Base-by-base conservation (phyloP, 2,888 invertebrate species). In the Aproaerema taeniolella region DNA sequence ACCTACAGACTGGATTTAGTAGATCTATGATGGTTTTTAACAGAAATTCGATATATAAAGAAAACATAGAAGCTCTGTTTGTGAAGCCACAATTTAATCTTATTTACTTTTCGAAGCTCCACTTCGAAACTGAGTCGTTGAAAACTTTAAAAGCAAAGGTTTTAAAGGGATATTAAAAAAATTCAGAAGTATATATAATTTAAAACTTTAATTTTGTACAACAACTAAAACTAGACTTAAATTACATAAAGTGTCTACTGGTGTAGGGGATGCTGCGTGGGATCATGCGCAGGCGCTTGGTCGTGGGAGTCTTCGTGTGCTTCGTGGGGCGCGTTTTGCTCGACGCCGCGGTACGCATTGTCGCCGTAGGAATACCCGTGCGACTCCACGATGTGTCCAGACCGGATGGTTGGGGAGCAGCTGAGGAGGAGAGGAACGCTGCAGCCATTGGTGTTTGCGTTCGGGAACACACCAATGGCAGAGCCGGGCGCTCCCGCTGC, bases 361-460 rank as follows among this genome's bases (percentile, higher is more conserved):
- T 39, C 48, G 11, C 46, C 46, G 11, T 48, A 45, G 8, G 41
- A 52, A 38, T 60, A 57, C 3, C 59, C 60, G 4, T 58, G 61
- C 0, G 57, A 20, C 17, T 62, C 66, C 13, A 69, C 59, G 16
- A 82, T 50, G 5, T 59, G 64, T 0, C 82, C 83, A 1, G 67
- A 55, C 1, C 71, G 67, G 41, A 86, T 66, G 0, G 73, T 65
- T 0, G 85, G 85, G 1, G 81, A 63, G 38, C 85, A 86, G 49
- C 78, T 82, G 43, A 86, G 66, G 29, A 85, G 58, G 6, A 85
- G 55, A 0, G 85, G 85, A 2, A 81, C 65, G 28, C 61, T 67
- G 47, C 79, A 78, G 0, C 73, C 72, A 10, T 72, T 72, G 0
- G 58, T 58, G 32, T 75, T 72, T 0, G 70, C 74, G 31, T 68